Conservation (phyloP, 2,113 vertebrate genomes). For the Suricata suricatta region DNA sequence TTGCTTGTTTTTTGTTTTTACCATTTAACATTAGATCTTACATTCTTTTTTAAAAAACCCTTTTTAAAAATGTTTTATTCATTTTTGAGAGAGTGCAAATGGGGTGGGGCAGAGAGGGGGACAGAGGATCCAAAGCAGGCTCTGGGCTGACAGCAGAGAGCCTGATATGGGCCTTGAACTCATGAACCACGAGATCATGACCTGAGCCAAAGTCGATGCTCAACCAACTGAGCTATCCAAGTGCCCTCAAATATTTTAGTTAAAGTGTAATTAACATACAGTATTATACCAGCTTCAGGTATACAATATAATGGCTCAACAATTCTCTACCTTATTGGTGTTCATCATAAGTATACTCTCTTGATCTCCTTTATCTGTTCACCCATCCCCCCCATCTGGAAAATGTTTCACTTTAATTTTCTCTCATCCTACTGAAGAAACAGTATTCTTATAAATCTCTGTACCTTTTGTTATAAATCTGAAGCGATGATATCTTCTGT, state of each 20-base stretch:
- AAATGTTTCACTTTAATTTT: conserved; percentile 23
- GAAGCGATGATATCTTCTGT: background rate
- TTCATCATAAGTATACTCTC: background rate
- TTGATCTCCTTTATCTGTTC: background rate
- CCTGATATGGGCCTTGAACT: too few relatives aligned
- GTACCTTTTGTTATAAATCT: background rate
- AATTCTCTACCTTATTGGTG: background rate
- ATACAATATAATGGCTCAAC: background rate
- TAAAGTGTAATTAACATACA: background rate
- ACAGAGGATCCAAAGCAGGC: too few relatives aligned
- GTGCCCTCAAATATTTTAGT: background rate
- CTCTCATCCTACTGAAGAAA: background rate
- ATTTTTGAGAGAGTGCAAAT: too few relatives aligned
- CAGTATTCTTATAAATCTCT: background rate
- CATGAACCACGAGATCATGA: too few relatives aligned
- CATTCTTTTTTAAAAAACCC: background rate
- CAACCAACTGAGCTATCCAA: too few relatives aligned
- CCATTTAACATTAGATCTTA: background rate
- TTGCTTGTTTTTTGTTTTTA: background rate
- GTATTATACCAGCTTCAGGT: background rate
- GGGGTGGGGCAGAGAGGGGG: too few relatives aligned
- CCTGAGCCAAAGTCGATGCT: too few relatives aligned
- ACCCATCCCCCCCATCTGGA: background rate
- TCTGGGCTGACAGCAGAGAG: too few relatives aligned
- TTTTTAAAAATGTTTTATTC: background rate